Evolutionary conservation across 1,140 invertebrate species (phyloP).

Genomic region (Aphis craccivora): DNA sequence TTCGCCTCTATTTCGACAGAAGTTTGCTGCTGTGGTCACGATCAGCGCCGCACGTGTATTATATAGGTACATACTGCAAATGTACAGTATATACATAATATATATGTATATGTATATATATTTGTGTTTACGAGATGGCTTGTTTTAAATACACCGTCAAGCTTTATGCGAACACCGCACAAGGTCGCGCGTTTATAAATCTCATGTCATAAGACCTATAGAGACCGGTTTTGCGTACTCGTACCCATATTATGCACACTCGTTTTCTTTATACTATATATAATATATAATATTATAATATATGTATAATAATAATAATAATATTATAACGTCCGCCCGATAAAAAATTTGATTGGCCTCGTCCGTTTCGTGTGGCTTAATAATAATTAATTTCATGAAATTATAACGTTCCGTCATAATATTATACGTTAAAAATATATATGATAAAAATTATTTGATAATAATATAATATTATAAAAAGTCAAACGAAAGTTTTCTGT

Average conservation of each 20-base stretch:
- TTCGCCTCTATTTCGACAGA: background rate
- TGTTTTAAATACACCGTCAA: background rate
- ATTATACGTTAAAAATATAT: no score
- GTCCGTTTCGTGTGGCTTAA: background rate
- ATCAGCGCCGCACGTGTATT: background rate
- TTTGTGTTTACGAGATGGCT: background rate
- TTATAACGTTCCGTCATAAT: background rate
- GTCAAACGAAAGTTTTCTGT: no score
- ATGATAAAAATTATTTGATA: background rate
- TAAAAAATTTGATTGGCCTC: constrained; percentile 25
- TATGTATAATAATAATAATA: background rate
- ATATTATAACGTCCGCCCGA: background rate
- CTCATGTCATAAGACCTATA: background rate
- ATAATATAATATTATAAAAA: no score
- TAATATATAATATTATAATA: background rate
- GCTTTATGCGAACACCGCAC: background rate
- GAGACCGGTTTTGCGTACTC: background rate
- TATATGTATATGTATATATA: background rate
- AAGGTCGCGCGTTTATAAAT: constrained; percentile 17
- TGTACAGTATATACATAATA: no score
- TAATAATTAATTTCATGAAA: background rate
- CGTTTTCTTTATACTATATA: background rate
- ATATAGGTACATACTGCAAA: no score
- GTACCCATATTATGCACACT: background rate
- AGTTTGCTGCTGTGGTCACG: background rate